Conservation (phyloP, 2,888 invertebrate species). For the Lobophora halterata region DNA sequence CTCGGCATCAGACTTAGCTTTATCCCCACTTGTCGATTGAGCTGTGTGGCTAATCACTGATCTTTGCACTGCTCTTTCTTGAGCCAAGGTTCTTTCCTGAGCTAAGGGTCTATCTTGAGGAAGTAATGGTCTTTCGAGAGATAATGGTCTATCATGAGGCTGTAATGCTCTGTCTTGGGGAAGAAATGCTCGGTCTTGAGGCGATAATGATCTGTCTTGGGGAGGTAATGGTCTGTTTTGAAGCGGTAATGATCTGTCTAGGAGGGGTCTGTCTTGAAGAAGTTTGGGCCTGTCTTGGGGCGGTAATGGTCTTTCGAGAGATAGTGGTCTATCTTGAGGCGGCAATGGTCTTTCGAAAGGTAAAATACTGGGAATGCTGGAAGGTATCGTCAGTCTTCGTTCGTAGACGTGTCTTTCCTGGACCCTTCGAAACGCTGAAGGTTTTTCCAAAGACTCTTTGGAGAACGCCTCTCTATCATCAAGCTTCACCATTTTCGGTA, state of each 20-base stretch:
- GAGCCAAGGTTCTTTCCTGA: constrained; percentile 34
- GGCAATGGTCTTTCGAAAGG: constrained; percentile 37
- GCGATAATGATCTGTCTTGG: constrained; percentile 40
- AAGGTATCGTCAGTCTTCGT: constrained; percentile 55
- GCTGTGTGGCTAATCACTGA: constrained; percentile 74
- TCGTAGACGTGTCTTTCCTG: constrained; percentile 42
- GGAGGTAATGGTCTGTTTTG: no score
- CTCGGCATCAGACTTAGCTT: constrained; percentile 46
- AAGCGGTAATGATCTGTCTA: constrained; percentile 36
- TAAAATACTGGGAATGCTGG: constrained; percentile 52
- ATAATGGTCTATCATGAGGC: no score
- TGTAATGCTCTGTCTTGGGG: no score
- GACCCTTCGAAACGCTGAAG: constrained; percentile 53
- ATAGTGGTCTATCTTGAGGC: no score
- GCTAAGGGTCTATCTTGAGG: constrained; percentile 6
- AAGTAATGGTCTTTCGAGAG: constrained; percentile 36
- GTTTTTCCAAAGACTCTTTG: constrained; percentile 37
- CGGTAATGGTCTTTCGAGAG: no score
- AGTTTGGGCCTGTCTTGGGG: no score
- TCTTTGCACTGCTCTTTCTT: constrained; percentile 34
- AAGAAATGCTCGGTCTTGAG: no score
- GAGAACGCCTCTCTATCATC: constrained; percentile 33
- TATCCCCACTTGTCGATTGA: constrained; percentile 42
- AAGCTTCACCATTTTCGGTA: constrained; percentile 52
- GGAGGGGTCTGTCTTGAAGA: no score